Conservation (phyloP, 2,888 invertebrate species). For the Calameuta filiformis region DNA sequence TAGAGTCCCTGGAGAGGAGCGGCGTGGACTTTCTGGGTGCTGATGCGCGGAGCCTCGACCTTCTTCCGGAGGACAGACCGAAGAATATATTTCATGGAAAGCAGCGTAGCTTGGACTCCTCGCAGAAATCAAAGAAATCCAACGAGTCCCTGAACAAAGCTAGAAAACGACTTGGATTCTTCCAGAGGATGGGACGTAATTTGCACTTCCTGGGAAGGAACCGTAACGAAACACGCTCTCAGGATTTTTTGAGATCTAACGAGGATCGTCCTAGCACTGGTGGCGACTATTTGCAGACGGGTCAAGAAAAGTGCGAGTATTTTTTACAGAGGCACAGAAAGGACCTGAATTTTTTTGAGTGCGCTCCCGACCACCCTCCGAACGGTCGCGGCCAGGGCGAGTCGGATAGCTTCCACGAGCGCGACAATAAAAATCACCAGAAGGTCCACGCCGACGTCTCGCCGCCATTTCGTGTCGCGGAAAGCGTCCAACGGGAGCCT, state of each 20-base stretch:
- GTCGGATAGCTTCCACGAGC: conserved; percentile 10
- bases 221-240: conserved; percentile 32
- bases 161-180: conserved; percentile 46
- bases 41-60: conserved; percentile 49
- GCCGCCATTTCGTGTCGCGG: neutral
- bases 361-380: conserved; percentile 10
- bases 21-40: conserved; percentile 32
- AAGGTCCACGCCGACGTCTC: neutral
- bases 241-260: conserved; percentile 33
- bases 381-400: conserved; percentile 1
- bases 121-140: conserved; percentile 42
- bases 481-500: neutral
- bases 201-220: conserved; percentile 55
- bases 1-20: conserved; percentile 52
- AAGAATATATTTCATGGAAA: conserved; percentile 40
- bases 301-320: conserved; percentile 52
- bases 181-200: conserved; percentile 53
- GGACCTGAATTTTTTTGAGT: conserved; percentile 43
- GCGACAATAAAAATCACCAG: neutral
- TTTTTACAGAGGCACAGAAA: conserved; percentile 47
- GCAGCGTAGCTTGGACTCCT: conserved; percentile 48
- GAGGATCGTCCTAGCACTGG: conserved; percentile 26
- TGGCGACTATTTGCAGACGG: conserved; percentile 37
- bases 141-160: conserved; percentile 31
- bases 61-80: conserved; percentile 39